These are phyloP conservation scores for Sarotherodon lohbergeri DNA, from an alignment of 2,113 vertebrate genomes.

Conservation along the genomic window DNA sequence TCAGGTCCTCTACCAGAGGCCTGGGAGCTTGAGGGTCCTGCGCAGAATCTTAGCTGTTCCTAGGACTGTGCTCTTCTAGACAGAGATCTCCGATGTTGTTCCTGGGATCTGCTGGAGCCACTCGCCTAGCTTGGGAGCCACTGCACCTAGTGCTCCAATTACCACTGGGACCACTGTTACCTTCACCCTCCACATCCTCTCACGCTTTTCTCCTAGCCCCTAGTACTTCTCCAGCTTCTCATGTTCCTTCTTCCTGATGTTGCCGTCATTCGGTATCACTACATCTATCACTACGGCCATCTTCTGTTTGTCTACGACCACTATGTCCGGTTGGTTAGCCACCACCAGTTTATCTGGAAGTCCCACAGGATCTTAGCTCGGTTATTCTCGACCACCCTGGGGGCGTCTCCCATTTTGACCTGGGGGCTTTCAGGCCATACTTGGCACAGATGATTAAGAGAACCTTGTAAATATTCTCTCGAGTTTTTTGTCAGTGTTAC, in stretches of 20 bases:
- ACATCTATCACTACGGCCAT: fast-evolving
- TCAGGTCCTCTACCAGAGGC: not conserved
- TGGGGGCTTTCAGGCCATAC: not conserved
- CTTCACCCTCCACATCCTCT: not conserved
- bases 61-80: fast-evolving
- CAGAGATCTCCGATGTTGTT: fast-evolving
- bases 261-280: fast-evolving
- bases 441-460: not conserved
- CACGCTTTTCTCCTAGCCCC: not conserved
- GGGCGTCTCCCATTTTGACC: not conserved
- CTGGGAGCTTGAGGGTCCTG: not conserved
- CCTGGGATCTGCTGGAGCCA: fast-evolving
- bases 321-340: not conserved
- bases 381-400: not conserved
- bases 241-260: not conserved
- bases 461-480: not conserved
- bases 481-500: not conserved
- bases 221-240: not conserved
- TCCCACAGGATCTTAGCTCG: not conserved
- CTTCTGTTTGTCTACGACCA: fast-evolving
- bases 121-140: not conserved
- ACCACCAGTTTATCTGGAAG: not conserved
- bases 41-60: not conserved
- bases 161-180: not conserved
- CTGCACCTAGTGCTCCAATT: not conserved